Evolutionary conservation across 2,888 invertebrate genomes (phyloP).

Genomic region (Noctua janthe): DNA sequence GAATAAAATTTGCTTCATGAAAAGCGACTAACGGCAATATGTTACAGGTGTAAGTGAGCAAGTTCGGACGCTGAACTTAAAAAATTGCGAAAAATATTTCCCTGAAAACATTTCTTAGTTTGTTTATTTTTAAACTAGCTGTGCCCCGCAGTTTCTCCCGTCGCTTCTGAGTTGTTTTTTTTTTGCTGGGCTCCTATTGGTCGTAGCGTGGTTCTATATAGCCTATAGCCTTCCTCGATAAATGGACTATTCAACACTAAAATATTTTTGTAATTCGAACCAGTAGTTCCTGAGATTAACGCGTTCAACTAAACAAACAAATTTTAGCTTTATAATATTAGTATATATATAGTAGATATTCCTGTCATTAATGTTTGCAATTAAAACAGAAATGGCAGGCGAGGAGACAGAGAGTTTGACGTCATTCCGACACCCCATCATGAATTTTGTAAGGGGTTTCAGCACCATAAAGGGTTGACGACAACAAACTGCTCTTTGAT

Average conservation of each 20-base stretch:
- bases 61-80: constrained; percentile 39
- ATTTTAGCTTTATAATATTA: too few species aligned
- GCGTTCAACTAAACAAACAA: too few species aligned
- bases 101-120: not conserved
- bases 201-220: too few species aligned
- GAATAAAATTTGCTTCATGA: constrained; percentile 63
- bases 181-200: too few species aligned
- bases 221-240: too few species aligned
- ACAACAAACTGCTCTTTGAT: constrained; percentile 54
- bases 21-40: constrained; percentile 58
- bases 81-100: constrained; percentile 45
- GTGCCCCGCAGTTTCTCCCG: too few species aligned
- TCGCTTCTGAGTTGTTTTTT: too few species aligned
- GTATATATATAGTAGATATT: not conserved
- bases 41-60: constrained; percentile 55
- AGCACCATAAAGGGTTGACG: constrained; percentile 39
- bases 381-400: constrained; percentile 27
- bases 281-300: too few species aligned
- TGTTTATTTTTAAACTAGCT: not conserved
- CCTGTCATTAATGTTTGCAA: constrained; percentile 15
- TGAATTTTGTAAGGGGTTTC: constrained; percentile 46
- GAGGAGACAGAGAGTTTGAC: constrained; percentile 14
- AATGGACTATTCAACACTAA: too few species aligned
- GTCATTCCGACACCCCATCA: constrained; percentile 26
- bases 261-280: too few species aligned